Evolutionary conservation across 2,888 invertebrate genomes (phyloP).

Genomic region (Erebia aethiops): DNA sequence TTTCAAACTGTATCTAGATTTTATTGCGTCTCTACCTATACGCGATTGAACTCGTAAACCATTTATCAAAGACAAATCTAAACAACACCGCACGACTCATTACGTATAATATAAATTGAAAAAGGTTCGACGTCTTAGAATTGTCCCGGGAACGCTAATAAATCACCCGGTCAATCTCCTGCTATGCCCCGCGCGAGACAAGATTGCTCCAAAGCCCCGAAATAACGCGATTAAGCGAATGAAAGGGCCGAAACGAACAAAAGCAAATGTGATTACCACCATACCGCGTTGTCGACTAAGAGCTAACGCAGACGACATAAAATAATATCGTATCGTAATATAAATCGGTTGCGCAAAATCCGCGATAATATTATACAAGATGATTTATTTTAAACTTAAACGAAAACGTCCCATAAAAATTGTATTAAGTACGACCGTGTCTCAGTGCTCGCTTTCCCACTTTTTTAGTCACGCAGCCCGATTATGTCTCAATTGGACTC

Average conservation of each 20-base stretch:
- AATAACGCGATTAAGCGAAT: slow-evolving; percentile 81
- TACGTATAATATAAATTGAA: slow-evolving; percentile 20
- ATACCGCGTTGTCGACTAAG: slow-evolving; percentile 73
- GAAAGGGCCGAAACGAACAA: slow-evolving; percentile 80
- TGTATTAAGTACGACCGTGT: too few relatives aligned
- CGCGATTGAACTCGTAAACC: background rate
- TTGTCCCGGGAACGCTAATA: slow-evolving; percentile 32
- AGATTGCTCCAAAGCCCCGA: slow-evolving; percentile 70
- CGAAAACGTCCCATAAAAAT: too few relatives aligned
- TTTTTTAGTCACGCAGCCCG: too few relatives aligned
- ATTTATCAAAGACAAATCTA: background rate
- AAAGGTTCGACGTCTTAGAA: slow-evolving; percentile 22
- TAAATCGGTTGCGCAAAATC: background rate
- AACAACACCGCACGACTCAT: slow-evolving; percentile 9
- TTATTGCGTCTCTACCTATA: too few relatives aligned
- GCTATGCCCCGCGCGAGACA: slow-evolving; percentile 38
- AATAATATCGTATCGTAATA: background rate
- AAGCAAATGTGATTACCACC: slow-evolving; percentile 81
- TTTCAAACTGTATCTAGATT: too few relatives aligned
- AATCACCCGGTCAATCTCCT: slow-evolving; percentile 39
- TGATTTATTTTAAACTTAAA: too few relatives aligned
- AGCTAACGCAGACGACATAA: slow-evolving; percentile 38
- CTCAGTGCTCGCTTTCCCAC: too few relatives aligned
- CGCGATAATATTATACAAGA: background rate
- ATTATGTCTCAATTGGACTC: too few relatives aligned